Base-by-base conservation (phyloP, 2,888 invertebrate genomes). In the Athalia cordata region DNA sequence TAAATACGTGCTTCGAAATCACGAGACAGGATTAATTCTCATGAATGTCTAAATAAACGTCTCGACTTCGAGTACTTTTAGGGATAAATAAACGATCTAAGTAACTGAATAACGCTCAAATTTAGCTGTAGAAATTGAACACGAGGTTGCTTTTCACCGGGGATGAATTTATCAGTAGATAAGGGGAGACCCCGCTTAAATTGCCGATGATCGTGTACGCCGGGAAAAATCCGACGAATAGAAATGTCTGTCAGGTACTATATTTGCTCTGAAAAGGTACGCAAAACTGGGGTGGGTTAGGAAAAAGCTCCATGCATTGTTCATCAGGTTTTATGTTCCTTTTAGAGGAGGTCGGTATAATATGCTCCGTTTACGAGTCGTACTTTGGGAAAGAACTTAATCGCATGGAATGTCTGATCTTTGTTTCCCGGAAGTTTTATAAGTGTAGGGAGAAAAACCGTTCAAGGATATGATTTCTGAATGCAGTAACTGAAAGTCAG, bases 1-100 rank as follows among this genome's bases (percentile, higher is more conserved):
- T 29, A 29, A 2, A 29, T 29, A 87, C 87, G 87, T 87, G 87
- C 84, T 83, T 78, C 78, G 84, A 61, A 84, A 82, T 82, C 81
- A 81, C 84, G 59, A 72, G 8, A 43, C 59, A 47, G 72, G 72
- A 72, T 29, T 29, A 29, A 29, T 72, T 59, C 72, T 59, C 68
- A 15, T 6, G 43, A 15, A n/a, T n/a, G 43, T 13, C 45, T 29
- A 29, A 29, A 29, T 29, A 2, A 1, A 29, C 29, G 29, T 29
- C 2, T 72, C 59, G 11, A n/a, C 55, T 29, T 3, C n/a, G 47
- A 59, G 9, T 50, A 55, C 70, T 43, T 70, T 29, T 2, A 29
- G 29, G 29, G 29, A 29, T 29, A 29, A 29, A 29, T 29, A 2
- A 29, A 29, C 29, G 29, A 29, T 29, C 29, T 29, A 29, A 29